Percentiles rank a stretch among this genome's conserved stretches.
phyloP scores from a whole-genome alignment of 2,113 vertebrate species.

The Hypocryptadius cinnamomeus region DNA sequence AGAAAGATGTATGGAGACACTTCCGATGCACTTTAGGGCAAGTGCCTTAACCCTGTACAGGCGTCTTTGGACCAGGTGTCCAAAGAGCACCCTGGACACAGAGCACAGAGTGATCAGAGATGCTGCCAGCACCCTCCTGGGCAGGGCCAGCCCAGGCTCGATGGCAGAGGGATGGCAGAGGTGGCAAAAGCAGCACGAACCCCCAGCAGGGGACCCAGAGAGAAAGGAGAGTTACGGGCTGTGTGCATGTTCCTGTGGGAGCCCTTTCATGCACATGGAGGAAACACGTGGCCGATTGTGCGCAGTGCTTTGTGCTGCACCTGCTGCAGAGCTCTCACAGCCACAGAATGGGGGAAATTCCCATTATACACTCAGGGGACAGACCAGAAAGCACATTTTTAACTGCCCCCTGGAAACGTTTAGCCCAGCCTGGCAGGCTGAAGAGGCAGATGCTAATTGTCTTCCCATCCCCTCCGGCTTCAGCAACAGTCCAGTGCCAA shows the following conservation, averaged over 20 bases:
- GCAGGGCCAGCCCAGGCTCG: not conserved
- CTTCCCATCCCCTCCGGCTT: not conserved
- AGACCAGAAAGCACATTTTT: not conserved
- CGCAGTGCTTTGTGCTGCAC: fast-evolving
- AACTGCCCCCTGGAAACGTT: not conserved
- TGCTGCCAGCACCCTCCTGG: not conserved
- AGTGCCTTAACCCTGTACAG: not conserved
- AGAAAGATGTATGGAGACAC: not conserved
- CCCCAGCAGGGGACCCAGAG: not conserved
- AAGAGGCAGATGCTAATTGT: not conserved
- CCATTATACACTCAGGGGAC: not conserved
- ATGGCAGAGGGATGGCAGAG: not conserved
- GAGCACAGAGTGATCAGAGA: not conserved
- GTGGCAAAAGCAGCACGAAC: not conserved
- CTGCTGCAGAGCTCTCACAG: not conserved
- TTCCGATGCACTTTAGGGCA: not conserved
- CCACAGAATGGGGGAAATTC: not conserved
- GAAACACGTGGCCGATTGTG: fast-evolving
- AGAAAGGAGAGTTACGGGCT: fast-evolving
- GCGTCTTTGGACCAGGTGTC: not conserved
- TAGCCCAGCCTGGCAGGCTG: not conserved
- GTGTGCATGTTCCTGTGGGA: fast-evolving
- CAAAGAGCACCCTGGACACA: not conserved
- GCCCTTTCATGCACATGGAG: fast-evolving
- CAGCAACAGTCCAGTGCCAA: not conserved